Conservation (phyloP, 2,888 invertebrate species). For the Pemphredon lugubris region DNA sequence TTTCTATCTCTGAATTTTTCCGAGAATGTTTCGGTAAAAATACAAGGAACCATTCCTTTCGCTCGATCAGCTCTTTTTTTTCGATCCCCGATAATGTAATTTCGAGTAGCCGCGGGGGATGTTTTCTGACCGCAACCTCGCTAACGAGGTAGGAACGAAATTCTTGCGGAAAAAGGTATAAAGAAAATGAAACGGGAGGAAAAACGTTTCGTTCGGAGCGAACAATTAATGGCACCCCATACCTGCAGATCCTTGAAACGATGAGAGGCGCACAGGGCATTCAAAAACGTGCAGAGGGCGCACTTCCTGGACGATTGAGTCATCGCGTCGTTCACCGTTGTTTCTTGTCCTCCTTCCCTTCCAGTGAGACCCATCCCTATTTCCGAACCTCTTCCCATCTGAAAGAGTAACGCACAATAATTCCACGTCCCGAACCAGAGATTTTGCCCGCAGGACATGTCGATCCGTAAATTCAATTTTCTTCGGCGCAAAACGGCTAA, state of each 20-base stretch:
- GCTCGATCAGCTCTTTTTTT: neutral
- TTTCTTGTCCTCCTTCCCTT: constrained; percentile 65
- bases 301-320: constrained; percentile 65
- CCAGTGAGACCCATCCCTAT: constrained; percentile 68
- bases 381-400: constrained; percentile 74
- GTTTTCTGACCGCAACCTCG: neutral
- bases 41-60: neutral
- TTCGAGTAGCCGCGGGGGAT: neutral
- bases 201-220: neutral
- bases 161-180: constrained; percentile 2
- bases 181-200: neutral
- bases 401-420: constrained; percentile 15
- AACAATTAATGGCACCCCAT: constrained; percentile 43
- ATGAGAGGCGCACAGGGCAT: constrained; percentile 86
- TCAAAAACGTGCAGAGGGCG: constrained; percentile 73
- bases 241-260: constrained; percentile 91
- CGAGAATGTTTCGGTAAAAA: no score
- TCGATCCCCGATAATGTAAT: neutral
- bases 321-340: constrained; percentile 53
- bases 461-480: no score
- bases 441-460: no score
- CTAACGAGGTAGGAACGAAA: constrained; percentile 8
- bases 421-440: no score
- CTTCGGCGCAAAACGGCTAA: no score
- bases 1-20: no score